Evolutionary conservation across 2,888 invertebrate species (phyloP).

Genomic region (Drosophila macrospina): DNA sequence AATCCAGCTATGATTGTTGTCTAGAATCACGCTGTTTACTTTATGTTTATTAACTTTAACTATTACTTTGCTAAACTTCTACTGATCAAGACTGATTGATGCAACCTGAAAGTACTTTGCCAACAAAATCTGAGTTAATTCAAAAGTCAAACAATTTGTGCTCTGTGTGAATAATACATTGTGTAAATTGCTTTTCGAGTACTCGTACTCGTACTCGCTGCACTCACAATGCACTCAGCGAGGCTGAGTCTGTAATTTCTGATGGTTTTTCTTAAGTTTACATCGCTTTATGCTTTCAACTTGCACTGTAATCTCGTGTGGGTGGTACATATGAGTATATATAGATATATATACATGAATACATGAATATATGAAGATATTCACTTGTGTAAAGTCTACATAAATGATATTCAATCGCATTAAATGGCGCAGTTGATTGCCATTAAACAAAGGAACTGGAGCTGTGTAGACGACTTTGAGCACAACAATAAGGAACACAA

Average conservation of each 20-base stretch:
- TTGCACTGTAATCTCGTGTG: slow-evolving; percentile 15
- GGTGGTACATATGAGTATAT: background rate
- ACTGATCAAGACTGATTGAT: too few relatives aligned
- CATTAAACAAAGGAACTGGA: slow-evolving; percentile 56
- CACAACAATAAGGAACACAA: slow-evolving; percentile 9
- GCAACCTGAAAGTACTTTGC: too few relatives aligned
- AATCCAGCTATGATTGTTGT: slow-evolving; percentile 5
- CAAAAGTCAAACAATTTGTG: too few relatives aligned
- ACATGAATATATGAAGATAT: background rate
- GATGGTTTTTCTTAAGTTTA: slow-evolving; percentile 4
- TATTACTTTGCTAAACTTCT: too few relatives aligned
- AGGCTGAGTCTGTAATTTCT: slow-evolving; percentile 7
- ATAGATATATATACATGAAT: too few relatives aligned
- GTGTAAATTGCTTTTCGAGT: slow-evolving; percentile 4
- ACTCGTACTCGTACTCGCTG: background rate
- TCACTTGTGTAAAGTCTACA: slow-evolving; percentile 12
- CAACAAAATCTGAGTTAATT: too few relatives aligned
- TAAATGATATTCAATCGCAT: slow-evolving; percentile 29
- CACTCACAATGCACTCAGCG: slow-evolving; percentile 10
- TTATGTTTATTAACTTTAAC: background rate
- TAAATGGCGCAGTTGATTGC: slow-evolving; percentile 58
- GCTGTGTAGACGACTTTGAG: slow-evolving; percentile 5
- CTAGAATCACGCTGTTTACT: background rate
- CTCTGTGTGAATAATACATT: slow-evolving; percentile 1
- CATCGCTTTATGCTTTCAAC: background rate